These are phyloP conservation scores for Brenthis hecate DNA, from an alignment of 2,888 invertebrate species.

Conservation along the genomic window DNA sequence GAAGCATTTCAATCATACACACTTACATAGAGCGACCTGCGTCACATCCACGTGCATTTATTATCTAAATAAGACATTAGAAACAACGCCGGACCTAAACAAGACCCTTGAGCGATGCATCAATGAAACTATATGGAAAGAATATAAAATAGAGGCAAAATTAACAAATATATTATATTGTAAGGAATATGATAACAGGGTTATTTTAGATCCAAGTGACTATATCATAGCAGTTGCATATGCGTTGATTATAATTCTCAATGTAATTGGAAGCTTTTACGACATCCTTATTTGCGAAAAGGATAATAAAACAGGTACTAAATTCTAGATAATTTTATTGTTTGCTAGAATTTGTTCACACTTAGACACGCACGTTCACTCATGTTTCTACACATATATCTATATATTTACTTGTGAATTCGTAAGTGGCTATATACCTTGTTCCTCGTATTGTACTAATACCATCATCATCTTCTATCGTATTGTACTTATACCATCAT, in stretches of 20 bases:
- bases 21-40: constrained; percentile 69
- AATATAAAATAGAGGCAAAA: constrained; percentile 58
- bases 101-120: constrained; percentile 63
- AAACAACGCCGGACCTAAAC: constrained; percentile 47
- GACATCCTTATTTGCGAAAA: constrained; percentile 44
- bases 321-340: constrained; percentile 15
- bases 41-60: constrained; percentile 57
- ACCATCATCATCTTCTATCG: too few species aligned
- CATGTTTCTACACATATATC: too few species aligned
- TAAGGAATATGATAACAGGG: constrained; percentile 50
- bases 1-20: constrained; percentile 71
- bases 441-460: too few species aligned
- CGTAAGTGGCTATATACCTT: too few species aligned
- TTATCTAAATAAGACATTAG: constrained; percentile 39
- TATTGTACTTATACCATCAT: too few species aligned
- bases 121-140: constrained; percentile 58
- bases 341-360: not conserved
- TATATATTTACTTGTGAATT: too few species aligned
- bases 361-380: too few species aligned
- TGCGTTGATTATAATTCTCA: constrained; percentile 56
- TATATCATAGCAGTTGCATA: constrained; percentile 57
- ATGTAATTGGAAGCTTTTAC: constrained; percentile 63
- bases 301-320: constrained; percentile 52
- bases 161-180: constrained; percentile 59
- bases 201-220: constrained; percentile 55